Evolutionary conservation across 2,797 vertebrate genomes (phyloP).

Genomic region (Characodon lateralis): DNA sequence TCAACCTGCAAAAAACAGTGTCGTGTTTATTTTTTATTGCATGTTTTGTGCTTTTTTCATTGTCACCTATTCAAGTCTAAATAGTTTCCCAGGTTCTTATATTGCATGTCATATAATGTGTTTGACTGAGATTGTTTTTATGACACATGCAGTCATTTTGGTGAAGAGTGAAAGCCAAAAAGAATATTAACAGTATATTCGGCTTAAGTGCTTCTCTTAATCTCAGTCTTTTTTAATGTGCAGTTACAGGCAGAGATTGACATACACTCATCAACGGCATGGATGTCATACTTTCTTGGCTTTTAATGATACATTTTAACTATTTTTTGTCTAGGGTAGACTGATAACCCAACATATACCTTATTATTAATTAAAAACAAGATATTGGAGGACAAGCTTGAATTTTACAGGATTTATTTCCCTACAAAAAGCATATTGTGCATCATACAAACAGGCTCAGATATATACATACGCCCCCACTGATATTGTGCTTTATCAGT

Average conservation of each 20-base stretch:
- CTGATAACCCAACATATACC: neutral
- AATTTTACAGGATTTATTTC: neutral
- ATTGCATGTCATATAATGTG: neutral
- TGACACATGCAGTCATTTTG: neutral
- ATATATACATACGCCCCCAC: neutral
- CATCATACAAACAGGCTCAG: neutral
- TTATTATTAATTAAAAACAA: neutral
- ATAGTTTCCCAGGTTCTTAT: neutral
- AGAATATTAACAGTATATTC: neutral
- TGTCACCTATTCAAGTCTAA: slow-evolving; percentile 40
- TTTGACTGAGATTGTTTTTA: neutral
- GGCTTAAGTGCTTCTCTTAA: neutral
- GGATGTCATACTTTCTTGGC: neutral
- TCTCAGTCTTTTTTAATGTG: neutral
- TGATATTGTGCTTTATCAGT: neutral
- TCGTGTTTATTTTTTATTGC: slow-evolving; percentile 82
- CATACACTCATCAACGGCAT: neutral
- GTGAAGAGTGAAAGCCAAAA: neutral
- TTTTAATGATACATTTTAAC: neutral
- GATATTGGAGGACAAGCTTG: neutral
- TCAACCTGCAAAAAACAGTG: slow-evolving; percentile 91
- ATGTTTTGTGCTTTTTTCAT: slow-evolving; percentile 67
- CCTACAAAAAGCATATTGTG: neutral
- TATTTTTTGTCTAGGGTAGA: neutral
- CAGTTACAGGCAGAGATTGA: neutral